These are phyloP conservation scores for Tachypleus tridentatus DNA, from an alignment of 1,140 invertebrate species.

Conservation along the genomic window DNA sequence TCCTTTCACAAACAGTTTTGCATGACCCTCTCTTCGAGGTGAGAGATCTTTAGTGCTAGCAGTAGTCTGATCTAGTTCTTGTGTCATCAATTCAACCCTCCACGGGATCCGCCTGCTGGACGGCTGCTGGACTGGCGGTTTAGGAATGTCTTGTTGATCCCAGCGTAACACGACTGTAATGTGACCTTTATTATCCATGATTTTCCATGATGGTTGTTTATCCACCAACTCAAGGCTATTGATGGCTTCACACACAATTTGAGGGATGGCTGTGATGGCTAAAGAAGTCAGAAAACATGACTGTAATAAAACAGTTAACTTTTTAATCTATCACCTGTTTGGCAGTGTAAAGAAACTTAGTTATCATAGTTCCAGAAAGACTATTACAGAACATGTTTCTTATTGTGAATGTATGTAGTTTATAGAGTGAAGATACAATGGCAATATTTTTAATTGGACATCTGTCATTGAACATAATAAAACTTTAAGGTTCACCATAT, in stretches of 20 bases:
- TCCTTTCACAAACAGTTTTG: conserved; percentile 23
- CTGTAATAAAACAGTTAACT: no score
- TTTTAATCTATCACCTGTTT: no score
- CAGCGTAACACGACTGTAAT: conserved; percentile 86
- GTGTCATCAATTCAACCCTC: conserved; percentile 17
- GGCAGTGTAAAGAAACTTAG: no score
- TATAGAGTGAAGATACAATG: no score
- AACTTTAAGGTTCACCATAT: no score
- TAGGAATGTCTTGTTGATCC: conserved; percentile 49
- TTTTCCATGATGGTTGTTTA: conserved; percentile 91
- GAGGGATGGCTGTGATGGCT: conserved; percentile 84
- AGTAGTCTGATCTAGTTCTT: conserved; percentile 9
- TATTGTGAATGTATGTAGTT: no score
- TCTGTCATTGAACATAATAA: no score
- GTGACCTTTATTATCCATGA: conserved; percentile 89
- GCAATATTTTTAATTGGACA: no score
- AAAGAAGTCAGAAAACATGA: background rate
- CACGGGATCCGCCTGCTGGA: conserved; percentile 11
- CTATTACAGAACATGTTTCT: no score
- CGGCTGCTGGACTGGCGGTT: conserved; percentile 15
- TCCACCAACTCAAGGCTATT: conserved; percentile 83
- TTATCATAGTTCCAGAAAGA: no score
- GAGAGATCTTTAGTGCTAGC: background rate
- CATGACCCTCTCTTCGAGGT: conserved; percentile 11
- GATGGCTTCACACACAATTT: conserved; percentile 92